Base-by-base conservation (phyloP, 2,797 vertebrate species). In the Xenentodon cancila region DNA sequence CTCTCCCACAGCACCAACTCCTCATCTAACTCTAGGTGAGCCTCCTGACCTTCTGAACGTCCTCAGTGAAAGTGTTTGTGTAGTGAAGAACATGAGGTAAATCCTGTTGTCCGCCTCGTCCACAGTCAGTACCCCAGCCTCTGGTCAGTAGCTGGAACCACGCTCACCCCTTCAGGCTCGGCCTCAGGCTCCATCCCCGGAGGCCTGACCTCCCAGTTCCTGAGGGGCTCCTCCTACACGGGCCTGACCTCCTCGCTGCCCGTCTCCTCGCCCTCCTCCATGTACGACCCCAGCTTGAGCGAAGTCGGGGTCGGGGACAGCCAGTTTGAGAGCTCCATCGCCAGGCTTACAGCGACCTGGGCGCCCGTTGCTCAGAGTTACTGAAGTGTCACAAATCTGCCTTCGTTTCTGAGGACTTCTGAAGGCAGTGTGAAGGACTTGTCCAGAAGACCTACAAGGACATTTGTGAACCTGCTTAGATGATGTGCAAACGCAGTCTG, bases 271-370 rank as follows among this genome's bases (percentile, higher is more conserved):
- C 91, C 92, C 0, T 92, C 93, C 58, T 90, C 93, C 63, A 93
- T 94, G 92, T 94, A 94, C 0, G 93, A 94, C 68, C 92, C 91
- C 17, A 80, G 87, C 54, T 75, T 94, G 83, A 75, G 81, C 3
- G 94, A 94, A 53, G 91, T 92, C 0, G 88, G 90, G 0, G 90
- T 92, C 0, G 89, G 89, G 1, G 94, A 94, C 0, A 88, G 92
- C 50, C 94, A 94, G 89, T 94, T 94, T 1, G 94, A 94, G 86
- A 93, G 87, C 85, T 93, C 94, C 73, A 94, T 94, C 6, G 92
- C 93, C 72, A 70, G 93, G 59, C 90, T 94, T 27, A 92, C 94
- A 0, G 93, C 94, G 0, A 92, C 93, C 63, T 95, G 94, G 93
- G 79, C 93, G 0, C 93, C 94, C 0, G 92, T 94, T n/a, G 93